Conservation (phyloP, 2,888 invertebrate genomes). For the Drosophila buzzatii region DNA sequence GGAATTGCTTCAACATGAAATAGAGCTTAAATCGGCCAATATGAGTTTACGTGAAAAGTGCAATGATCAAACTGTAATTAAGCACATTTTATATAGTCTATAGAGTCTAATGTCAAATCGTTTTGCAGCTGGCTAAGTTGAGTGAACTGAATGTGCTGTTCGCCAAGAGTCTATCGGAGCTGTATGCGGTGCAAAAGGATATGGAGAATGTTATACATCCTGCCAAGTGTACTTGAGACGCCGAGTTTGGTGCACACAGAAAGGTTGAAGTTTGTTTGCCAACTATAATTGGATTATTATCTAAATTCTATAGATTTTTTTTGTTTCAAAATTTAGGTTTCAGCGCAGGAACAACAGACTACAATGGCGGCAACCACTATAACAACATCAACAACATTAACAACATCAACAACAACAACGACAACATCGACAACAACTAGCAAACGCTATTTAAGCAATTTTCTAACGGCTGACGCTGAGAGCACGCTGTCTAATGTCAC, state of each 20-base stretch:
- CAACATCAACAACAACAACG: conserved; percentile 71
- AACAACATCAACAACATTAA: conserved; percentile 32
- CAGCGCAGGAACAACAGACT: conserved; percentile 81
- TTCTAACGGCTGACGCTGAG: conserved; percentile 80
- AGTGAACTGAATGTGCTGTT: conserved; percentile 84
- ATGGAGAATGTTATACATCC: conserved; percentile 85
- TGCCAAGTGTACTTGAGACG: conserved; percentile 85
- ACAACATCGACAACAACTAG: conserved; percentile 64
- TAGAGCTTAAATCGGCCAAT: conserved; percentile 89
- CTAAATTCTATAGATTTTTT: background rate
- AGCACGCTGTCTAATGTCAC: conserved; percentile 85
- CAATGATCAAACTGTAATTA: conserved; percentile 91
- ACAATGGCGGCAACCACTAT: conserved; percentile 72
- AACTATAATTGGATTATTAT: background rate
- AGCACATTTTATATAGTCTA: background rate
- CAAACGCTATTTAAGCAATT: conserved; percentile 78
- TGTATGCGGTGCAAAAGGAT: conserved; percentile 85
- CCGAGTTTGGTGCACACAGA: conserved; percentile 81
- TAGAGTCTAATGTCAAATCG: background rate
- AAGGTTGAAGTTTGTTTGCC: conserved; percentile 64
- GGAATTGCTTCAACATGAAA: conserved; percentile 93
- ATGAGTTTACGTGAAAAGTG: conserved; percentile 84
- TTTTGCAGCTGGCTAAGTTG: conserved; percentile 82
- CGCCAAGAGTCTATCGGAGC: conserved; percentile 83
- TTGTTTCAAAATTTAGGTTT: conserved; percentile 61